Conservation (phyloP, 2,888 invertebrate species). For the Habrosyne pyritoides region DNA sequence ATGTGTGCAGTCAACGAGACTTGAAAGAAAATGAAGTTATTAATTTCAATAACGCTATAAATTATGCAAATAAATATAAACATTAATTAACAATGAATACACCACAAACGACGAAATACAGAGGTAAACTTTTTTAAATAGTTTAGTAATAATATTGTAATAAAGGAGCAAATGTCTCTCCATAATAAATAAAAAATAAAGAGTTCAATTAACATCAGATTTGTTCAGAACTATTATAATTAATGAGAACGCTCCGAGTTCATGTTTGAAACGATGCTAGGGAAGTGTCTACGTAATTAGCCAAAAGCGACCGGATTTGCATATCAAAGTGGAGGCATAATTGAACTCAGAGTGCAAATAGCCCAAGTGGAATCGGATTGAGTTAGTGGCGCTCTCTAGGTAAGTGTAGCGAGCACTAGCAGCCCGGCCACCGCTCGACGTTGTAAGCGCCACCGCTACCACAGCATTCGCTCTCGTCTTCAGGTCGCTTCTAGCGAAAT, state of each 20-base stretch:
- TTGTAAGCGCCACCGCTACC: conserved; percentile 23
- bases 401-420: conserved; percentile 62
- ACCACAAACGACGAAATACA: no score
- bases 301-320: conserved; percentile 78
- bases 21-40: no score
- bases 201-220: neutral
- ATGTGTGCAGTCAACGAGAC: no score
- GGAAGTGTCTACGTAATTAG: conserved; percentile 78
- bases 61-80: no score
- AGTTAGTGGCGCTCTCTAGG: conserved; percentile 72
- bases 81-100: no score
- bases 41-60: no score
- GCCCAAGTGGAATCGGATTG: conserved; percentile 77
- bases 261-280: conserved; percentile 66
- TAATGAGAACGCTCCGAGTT: conserved; percentile 42
- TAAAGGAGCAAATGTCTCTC: no score
- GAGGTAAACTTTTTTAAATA: no score
- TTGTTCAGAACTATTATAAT: conserved; percentile 1
- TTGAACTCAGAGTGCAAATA: conserved; percentile 79
- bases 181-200: no score
- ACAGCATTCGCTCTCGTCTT: conserved; percentile 19
- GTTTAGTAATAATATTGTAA: no score
- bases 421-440: conserved; percentile 26
- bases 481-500: conserved; percentile 38
- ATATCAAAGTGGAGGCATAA: conserved; percentile 81